These are phyloP conservation scores for Synergus itoensis DNA, from an alignment of 2,888 invertebrate genomes.

Conservation along the genomic window DNA sequence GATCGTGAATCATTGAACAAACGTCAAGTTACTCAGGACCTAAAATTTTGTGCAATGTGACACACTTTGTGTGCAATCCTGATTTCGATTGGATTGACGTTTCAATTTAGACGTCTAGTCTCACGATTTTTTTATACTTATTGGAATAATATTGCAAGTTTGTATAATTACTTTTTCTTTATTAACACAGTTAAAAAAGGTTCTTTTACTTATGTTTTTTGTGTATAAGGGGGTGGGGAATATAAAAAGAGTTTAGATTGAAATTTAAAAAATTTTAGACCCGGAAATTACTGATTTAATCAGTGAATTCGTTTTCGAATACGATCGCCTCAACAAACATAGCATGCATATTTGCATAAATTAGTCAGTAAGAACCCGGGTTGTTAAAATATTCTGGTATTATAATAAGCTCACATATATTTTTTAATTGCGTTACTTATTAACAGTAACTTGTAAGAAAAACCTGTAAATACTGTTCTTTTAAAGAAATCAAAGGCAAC, in stretches of 20 bases:
- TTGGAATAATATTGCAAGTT: no score
- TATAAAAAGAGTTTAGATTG: no score
- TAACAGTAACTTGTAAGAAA: background rate
- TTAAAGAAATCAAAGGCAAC: background rate
- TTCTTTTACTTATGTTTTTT: no score
- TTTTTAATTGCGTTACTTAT: background rate
- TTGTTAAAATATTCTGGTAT: background rate
- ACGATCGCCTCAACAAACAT: background rate
- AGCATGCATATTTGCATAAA: background rate
- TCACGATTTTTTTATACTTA: no score
- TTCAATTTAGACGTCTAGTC: no score
- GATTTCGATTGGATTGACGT: no score
- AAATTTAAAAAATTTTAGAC: no score
- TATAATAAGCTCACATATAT: background rate
- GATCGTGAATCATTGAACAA: conserved; percentile 4
- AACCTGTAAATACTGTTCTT: background rate
- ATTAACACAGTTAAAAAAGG: no score
- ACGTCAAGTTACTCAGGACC: background rate
- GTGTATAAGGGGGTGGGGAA: no score
- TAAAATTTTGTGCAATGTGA: no score
- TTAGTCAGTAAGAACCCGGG: background rate
- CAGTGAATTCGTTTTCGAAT: background rate
- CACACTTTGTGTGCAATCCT: no score
- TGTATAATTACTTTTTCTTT: no score
- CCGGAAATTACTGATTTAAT: background rate